Evolutionary conservation across 2,888 invertebrate genomes (phyloP).

Genomic region (Xestoiulus laeticollis): DNA sequence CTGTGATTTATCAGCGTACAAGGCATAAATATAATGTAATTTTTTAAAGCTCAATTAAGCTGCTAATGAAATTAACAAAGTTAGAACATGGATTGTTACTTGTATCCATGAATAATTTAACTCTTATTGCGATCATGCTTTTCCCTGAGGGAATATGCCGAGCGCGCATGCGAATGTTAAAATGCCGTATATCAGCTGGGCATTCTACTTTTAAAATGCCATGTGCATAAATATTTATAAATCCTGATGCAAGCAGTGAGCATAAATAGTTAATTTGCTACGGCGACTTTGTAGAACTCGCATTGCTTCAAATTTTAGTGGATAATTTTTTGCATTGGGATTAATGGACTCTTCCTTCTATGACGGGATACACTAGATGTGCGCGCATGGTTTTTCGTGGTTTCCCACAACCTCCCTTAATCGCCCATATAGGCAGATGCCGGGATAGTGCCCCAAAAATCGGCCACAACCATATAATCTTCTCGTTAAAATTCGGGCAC

Average conservation of each 20-base stretch:
- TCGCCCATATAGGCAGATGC: no score
- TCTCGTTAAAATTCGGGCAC: no score
- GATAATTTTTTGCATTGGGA: no score
- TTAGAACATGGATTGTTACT: not conserved
- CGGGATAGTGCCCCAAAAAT: no score
- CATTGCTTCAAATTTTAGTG: no score
- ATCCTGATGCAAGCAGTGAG: not conserved
- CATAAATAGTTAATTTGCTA: not conserved
- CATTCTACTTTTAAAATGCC: not conserved
- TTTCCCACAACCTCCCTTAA: no score
- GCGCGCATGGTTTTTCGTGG: no score
- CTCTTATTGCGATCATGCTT: not conserved
- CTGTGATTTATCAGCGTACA: not conserved
- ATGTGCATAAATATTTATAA: not conserved
- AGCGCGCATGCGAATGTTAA: not conserved
- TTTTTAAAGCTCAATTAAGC: not conserved
- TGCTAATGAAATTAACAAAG: not conserved
- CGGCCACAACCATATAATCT: no score
- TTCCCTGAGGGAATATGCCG: not conserved
- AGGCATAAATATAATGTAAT: not conserved
- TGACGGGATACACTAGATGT: no score
- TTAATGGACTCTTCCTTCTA: no score
- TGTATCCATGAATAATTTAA: not conserved
- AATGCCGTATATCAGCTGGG: not conserved
- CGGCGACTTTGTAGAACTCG: not conserved